Percentiles rank a stretch among this genome's conserved stretches.
Evolutionary conservation across 2,113 vertebrate genomes (phyloP).

Genomic region (Glaucidium brasilianum): DNA sequence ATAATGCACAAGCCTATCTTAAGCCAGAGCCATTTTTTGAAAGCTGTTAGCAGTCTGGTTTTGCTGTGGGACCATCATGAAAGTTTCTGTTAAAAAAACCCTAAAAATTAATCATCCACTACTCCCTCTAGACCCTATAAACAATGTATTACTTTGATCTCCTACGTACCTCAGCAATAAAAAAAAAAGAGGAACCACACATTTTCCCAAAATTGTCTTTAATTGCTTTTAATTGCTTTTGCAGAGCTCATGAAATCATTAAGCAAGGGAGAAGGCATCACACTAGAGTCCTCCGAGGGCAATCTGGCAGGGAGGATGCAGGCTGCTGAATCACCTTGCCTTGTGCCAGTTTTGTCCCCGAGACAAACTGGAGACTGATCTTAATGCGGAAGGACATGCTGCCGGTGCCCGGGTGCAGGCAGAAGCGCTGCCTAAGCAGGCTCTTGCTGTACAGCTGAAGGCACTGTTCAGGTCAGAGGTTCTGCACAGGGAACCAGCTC

Average conservation of each 20-base stretch:
- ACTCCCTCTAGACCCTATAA: not conserved
- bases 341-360: not conserved
- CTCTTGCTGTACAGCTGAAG: not conserved
- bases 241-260: not conserved
- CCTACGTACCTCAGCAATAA: not conserved
- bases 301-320: not conserved
- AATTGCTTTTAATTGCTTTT: not conserved
- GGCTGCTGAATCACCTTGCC: not conserved
- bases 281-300: not conserved
- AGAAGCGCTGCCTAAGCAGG: not conserved
- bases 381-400: accelerated
- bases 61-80: not conserved
- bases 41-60: not conserved
- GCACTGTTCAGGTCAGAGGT: accelerated
- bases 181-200: not conserved
- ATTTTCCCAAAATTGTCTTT: not conserved
- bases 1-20: not conserved
- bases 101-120: too few species aligned
- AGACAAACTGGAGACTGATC: not conserved
- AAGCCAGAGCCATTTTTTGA: not conserved
- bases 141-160: not conserved
- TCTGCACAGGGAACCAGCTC: not conserved
- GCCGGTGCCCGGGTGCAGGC: too few species aligned
- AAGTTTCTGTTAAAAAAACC: not conserved
- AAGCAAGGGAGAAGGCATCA: not conserved